phyloP scores from a whole-genome alignment of 2,888 invertebrate genomes.

The Acleris sparsana region DNA sequence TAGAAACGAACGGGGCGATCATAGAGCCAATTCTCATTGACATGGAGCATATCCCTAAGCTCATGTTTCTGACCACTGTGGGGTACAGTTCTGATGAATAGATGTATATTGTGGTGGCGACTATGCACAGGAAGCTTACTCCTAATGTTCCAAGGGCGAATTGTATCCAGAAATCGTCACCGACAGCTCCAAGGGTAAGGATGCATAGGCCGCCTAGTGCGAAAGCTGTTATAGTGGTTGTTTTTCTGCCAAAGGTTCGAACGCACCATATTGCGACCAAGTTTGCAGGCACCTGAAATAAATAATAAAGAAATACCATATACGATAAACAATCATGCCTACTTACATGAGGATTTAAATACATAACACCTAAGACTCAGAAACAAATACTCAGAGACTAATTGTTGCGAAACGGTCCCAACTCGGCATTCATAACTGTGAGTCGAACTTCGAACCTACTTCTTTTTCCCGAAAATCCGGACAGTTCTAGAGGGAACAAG shows the following conservation, averaged over 20 bases:
- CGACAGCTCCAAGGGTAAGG: conserved; percentile 83
- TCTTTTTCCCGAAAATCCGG: no score
- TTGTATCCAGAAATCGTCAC: conserved; percentile 77
- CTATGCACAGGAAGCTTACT: conserved; percentile 90
- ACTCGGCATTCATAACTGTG: no score
- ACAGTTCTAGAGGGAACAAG: no score
- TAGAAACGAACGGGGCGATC: conserved; percentile 90
- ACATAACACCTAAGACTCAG: no score
- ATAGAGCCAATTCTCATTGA: conserved; percentile 93
- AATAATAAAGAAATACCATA: no score
- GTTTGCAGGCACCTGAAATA: conserved; percentile 82
- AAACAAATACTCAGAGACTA: no score
- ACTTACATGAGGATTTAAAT: no score
- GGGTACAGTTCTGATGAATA: conserved; percentile 95
- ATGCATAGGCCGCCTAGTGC: conserved; percentile 84
- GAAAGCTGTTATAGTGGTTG: conserved; percentile 84
- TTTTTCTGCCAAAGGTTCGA: conserved; percentile 86
- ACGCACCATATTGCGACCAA: conserved; percentile 80
- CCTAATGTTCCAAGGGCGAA: conserved; percentile 87
- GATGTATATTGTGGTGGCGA: conserved; percentile 92
- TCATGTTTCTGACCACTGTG: conserved; percentile 93
- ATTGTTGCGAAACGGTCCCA: no score
- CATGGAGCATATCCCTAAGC: conserved; percentile 92
- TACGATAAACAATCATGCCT: no score
- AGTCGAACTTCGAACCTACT: no score